A percentile compares a stretch with the other conserved stretches of the same genome.
Conservation (phyloP, 2,113 vertebrate genomes). For the Chauna torquata region DNA sequence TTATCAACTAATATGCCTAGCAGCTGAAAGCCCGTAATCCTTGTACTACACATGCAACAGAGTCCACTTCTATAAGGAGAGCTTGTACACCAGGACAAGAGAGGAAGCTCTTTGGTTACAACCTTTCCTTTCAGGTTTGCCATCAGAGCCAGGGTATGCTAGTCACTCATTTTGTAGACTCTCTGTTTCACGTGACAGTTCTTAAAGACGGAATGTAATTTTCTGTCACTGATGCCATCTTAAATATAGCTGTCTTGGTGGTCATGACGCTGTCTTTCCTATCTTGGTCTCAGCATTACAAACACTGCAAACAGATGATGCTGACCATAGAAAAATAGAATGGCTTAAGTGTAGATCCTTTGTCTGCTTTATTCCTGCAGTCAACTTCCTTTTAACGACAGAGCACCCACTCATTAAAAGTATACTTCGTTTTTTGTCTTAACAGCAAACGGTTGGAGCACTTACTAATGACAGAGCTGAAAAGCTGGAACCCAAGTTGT, state of each 20-base stretch:
- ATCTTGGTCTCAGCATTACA: neutral
- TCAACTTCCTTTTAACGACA: neutral
- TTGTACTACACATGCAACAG: neutral
- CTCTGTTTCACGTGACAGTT: neutral
- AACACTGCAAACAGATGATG: neutral
- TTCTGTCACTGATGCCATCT: neutral
- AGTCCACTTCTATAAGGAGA: neutral
- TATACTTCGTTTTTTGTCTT: neutral
- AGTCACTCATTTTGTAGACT: neutral
- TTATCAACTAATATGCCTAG: neutral
- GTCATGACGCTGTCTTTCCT: neutral
- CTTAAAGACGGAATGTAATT: neutral
- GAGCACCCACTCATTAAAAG: neutral
- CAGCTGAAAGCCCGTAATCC: neutral
- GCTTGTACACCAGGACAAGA: too few relatives aligned
- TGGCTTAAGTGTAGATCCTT: neutral
- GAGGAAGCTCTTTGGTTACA: neutral
- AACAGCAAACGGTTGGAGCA: neutral
- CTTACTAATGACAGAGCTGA: neutral
- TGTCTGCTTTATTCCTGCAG: neutral
- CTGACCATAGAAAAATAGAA: neutral
- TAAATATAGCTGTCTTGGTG: neutral
- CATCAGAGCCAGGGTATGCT: neutral
- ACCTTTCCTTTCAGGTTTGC: neutral
- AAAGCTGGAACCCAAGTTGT: neutral